Evolutionary conservation across 2,888 invertebrate species (phyloP).

Genomic region (Epinotia brunnichana): DNA sequence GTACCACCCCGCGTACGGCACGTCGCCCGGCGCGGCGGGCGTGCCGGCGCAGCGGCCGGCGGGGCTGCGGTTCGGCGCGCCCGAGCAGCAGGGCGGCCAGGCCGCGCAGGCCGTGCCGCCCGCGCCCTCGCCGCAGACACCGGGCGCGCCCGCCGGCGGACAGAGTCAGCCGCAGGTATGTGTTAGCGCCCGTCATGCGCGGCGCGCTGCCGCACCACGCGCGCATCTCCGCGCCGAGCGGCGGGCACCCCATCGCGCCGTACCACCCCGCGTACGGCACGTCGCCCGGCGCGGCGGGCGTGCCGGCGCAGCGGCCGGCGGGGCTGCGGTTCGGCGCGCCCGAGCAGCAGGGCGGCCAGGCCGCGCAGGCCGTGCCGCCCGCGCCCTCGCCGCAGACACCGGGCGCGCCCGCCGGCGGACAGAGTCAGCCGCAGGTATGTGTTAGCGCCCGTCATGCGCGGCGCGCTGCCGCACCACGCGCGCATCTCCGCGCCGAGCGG

Average conservation of each 20-base stretch:
- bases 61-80: slow-evolving; percentile 81
- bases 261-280: slow-evolving; percentile 59
- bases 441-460: slow-evolving; percentile 60
- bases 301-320: slow-evolving; percentile 62
- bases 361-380: slow-evolving; percentile 89
- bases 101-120: slow-evolving; percentile 90
- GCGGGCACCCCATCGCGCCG: too few relatives aligned
- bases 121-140: slow-evolving; percentile 90
- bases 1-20: slow-evolving; percentile 84
- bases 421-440: slow-evolving; percentile 70
- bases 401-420: slow-evolving; percentile 87
- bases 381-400: slow-evolving; percentile 91
- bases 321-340: slow-evolving; percentile 81
- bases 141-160: slow-evolving; percentile 88
- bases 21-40: slow-evolving; percentile 76
- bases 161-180: slow-evolving; percentile 72
- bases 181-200: too few relatives aligned
- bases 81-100: slow-evolving; percentile 85
- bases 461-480: slow-evolving; percentile 73
- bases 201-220: slow-evolving; percentile 45
- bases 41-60: slow-evolving; percentile 66
- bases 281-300: slow-evolving; percentile 71
- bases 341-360: slow-evolving; percentile 85
- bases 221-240: slow-evolving; percentile 63
- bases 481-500: slow-evolving; percentile 64